phyloP scores from a whole-genome alignment of 2,113 vertebrate species.

The Mugil cephalus region DNA sequence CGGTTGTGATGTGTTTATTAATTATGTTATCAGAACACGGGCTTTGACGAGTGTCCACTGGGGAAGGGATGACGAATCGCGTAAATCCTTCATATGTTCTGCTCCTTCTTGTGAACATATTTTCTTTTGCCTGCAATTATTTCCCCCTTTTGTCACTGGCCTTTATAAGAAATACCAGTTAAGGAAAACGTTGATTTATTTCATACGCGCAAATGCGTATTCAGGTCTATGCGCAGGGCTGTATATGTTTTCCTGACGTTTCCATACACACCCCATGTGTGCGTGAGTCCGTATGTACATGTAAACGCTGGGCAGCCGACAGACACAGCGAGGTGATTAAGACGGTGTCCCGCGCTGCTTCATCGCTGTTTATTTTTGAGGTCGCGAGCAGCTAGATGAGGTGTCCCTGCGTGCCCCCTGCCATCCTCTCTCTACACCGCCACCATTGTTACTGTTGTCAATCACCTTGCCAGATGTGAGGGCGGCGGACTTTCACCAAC shows the following conservation, averaged over 20 bases:
- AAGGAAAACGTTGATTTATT: conserved; percentile 6
- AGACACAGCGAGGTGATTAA: conserved; percentile 52
- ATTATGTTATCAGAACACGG: conserved; percentile 50
- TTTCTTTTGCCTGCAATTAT: conserved; percentile 34
- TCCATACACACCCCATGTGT: neutral
- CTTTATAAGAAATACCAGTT: conserved; percentile 21
- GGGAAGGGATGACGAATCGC: conserved; percentile 36
- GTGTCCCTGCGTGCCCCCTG: conserved; percentile 26
- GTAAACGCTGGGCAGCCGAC: conserved; percentile 12
- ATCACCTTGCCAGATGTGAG: conserved; percentile 66
- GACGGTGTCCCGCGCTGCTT: conserved; percentile 13
- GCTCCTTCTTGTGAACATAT: conserved; percentile 48
- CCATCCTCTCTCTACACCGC: neutral
- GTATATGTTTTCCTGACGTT: neutral
- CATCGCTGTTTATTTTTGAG: conserved; percentile 40
- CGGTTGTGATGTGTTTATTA: conserved; percentile 56
- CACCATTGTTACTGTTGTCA: conserved; percentile 36
- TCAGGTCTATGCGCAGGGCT: conserved; percentile 48
- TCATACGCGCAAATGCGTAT: neutral
- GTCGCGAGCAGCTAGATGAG: conserved; percentile 31
- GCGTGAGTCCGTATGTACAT: conserved; percentile 8
- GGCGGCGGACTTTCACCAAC: conserved; percentile 35
- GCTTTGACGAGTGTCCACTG: conserved; percentile 57
- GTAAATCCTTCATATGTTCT: conserved; percentile 33
- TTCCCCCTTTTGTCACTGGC: conserved; percentile 52